Conservation (phyloP, 2,113 vertebrate genomes). For the Calyptommatus sinebrachiatus region DNA sequence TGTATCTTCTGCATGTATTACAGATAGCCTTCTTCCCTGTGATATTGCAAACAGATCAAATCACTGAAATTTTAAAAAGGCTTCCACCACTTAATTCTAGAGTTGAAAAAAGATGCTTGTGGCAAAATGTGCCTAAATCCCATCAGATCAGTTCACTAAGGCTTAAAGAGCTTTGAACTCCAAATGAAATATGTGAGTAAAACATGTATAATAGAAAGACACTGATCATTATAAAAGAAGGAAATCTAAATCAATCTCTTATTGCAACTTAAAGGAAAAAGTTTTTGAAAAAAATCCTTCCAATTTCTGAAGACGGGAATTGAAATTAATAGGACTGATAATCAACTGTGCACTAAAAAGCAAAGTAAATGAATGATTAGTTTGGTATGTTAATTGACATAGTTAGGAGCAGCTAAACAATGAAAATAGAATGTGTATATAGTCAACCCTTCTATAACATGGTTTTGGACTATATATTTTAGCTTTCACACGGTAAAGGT, state of each 20-base stretch:
- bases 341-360: neutral
- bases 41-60: neutral
- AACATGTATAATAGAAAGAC: neutral
- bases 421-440: neutral
- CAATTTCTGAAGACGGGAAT: neutral
- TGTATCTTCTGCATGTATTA: constrained; percentile 7
- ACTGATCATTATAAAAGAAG: neutral
- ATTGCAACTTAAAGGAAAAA: neutral
- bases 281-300: neutral
- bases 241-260: neutral
- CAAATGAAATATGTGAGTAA: constrained; percentile 2
- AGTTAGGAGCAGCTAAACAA: neutral
- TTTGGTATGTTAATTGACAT: neutral
- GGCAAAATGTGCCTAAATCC: constrained; percentile 8
- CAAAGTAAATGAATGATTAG: neutral
- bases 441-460: no score
- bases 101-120: constrained; percentile 29
- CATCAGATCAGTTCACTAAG: neutral
- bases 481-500: no score
- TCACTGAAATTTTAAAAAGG: constrained; percentile 9
- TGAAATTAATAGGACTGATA: constrained; percentile 11
- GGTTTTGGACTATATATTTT: no score
- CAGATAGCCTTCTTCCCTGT: neutral
- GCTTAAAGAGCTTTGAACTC: constrained; percentile 8
- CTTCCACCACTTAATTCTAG: neutral